Conservation (phyloP, 2,888 invertebrate species). For the Salticus scenicus region DNA sequence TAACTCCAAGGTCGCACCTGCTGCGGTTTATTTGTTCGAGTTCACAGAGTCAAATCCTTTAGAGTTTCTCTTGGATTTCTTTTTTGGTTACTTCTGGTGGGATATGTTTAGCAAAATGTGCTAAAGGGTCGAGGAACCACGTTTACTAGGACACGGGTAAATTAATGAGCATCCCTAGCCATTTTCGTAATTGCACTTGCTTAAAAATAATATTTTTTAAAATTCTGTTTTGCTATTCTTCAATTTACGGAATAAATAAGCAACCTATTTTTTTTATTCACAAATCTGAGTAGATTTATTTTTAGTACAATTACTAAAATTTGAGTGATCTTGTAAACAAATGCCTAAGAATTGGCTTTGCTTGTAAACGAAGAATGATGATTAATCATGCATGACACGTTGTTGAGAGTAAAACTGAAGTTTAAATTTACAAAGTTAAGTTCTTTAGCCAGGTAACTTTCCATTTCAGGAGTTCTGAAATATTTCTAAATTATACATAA, state of each 20-base stretch:
- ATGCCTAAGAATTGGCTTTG: too few relatives aligned
- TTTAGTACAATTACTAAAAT: background rate
- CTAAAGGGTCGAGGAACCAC: conserved; percentile 65
- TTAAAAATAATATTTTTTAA: background rate
- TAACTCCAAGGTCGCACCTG: conserved; percentile 65
- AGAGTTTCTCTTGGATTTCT: conserved; percentile 42
- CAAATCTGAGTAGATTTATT: background rate
- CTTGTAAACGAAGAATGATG: too few relatives aligned
- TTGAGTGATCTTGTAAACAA: too few relatives aligned
- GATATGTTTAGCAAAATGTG: conserved; percentile 62
- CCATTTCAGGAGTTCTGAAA: too few relatives aligned
- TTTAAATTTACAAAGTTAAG: too few relatives aligned
- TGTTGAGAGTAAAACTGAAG: too few relatives aligned
- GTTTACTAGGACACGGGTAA: conserved; percentile 52
- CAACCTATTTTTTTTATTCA: background rate
- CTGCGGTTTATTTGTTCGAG: conserved; percentile 65
- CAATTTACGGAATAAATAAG: background rate
- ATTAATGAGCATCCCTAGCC: conserved; percentile 38
- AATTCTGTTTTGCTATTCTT: background rate
- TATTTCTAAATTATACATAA: too few relatives aligned
- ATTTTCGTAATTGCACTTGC: conserved; percentile 40
- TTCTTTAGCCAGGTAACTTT: too few relatives aligned
- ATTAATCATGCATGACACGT: too few relatives aligned
- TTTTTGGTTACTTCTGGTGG: conserved; percentile 52
- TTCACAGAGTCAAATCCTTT: conserved; percentile 65